Percentiles rank a stretch among this genome's conserved stretches.
These are phyloP conservation scores for Poecile atricapillus DNA, from an alignment of 2,113 vertebrate genomes.

Conservation along the genomic window DNA sequence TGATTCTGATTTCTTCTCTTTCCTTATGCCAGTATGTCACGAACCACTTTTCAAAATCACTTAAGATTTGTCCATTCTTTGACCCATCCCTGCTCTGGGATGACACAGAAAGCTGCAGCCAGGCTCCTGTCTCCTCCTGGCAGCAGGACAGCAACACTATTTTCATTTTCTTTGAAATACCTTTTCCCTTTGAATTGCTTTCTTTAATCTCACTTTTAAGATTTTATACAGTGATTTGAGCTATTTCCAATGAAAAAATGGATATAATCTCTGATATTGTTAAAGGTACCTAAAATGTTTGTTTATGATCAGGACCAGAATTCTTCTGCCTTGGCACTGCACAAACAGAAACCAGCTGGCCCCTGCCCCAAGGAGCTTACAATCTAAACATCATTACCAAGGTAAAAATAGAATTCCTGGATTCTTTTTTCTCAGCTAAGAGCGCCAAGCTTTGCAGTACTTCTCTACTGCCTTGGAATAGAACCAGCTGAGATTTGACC, in stretches of 20 bases:
- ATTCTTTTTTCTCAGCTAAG: not conserved
- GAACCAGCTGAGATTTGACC: not conserved
- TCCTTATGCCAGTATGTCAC: not conserved
- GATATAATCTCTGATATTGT: not conserved
- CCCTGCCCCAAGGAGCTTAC: conserved; percentile 69
- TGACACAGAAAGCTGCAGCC: conserved; percentile 20
- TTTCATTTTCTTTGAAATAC: not conserved
- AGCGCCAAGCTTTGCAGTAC: not conserved
- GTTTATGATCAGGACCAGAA: not conserved
- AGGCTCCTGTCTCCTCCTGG: conserved; percentile 8
- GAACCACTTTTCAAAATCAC: not conserved
- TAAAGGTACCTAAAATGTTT: not conserved
- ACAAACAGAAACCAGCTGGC: not conserved
- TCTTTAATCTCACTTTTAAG: not conserved
- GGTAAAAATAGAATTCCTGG: conserved; percentile 16
- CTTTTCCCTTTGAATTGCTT: not conserved
- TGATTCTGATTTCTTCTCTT: conserved; percentile 1
- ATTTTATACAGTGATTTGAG: not conserved
- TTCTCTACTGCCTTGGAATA: not conserved
- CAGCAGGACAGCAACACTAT: not conserved
- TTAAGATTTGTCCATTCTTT: not conserved
- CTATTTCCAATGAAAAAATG: not conserved
- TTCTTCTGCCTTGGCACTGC: not conserved
- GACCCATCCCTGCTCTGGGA: conserved; percentile 17
- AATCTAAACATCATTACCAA: conserved; percentile 46